Percentiles rank a stretch among this genome's conserved stretches.
phyloP scores from a whole-genome alignment of 2,113 vertebrate genomes.

The Talpa occidentalis region DNA sequence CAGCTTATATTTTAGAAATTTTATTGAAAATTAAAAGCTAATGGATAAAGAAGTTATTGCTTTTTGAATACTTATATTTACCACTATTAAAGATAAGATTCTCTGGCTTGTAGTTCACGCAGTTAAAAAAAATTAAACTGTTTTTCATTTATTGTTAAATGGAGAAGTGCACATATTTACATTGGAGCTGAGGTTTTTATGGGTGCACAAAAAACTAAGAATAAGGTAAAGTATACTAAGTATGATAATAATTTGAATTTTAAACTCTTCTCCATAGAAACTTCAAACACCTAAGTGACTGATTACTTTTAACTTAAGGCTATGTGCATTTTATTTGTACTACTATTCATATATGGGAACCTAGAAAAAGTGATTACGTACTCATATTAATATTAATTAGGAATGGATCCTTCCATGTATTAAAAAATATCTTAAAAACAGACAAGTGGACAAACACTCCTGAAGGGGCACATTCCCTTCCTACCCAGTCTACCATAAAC shows the following conservation, averaged over 20 bases:
- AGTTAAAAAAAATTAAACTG: not conserved
- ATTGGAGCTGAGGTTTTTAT: not conserved
- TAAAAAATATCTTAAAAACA: not conserved
- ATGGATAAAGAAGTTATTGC: not conserved
- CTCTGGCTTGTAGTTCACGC: not conserved
- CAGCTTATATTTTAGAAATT: not conserved
- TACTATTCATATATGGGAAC: not conserved
- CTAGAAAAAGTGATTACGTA: not conserved
- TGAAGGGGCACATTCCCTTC: not conserved
- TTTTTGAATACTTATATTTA: not conserved
- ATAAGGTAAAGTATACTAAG: not conserved
- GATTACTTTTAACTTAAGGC: not conserved
- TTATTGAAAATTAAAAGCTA: not conserved
- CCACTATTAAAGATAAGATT: constrained; percentile 21
- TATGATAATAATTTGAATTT: not conserved
- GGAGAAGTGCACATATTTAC: not conserved
- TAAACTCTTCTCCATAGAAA: not conserved
- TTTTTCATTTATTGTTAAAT: not conserved
- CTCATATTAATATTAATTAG: not conserved
- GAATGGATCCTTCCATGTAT: not conserved
- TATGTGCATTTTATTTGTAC: not conserved
- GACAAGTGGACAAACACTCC: not conserved
- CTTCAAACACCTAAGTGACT: not conserved
- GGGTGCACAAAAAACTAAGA: not conserved
- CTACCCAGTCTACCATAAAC: not conserved